A percentile compares a stretch with the other conserved stretches of the same genome.
These are phyloP conservation scores for Elegia similella DNA, from an alignment of 2,888 invertebrate species.

Conservation along the genomic window DNA sequence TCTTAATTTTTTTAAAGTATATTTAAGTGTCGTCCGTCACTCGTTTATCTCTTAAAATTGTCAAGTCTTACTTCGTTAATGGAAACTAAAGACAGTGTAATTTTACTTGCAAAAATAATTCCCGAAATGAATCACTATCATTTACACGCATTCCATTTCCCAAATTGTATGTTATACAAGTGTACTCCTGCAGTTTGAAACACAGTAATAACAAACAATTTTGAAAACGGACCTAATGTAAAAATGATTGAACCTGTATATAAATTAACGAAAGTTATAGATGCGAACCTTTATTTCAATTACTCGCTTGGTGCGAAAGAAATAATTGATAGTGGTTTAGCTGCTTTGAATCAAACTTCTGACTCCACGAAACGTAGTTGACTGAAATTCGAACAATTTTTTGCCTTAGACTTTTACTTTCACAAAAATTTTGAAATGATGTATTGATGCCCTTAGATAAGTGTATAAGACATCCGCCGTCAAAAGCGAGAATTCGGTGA, in stretches of 20 bases:
- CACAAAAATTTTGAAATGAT: too few relatives aligned
- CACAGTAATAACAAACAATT: slow-evolving; percentile 5
- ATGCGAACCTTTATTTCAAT: not conserved
- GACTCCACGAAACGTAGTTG: too few relatives aligned
- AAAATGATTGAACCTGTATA: slow-evolving; percentile 7
- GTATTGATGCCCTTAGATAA: too few relatives aligned
- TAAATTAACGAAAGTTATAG: not conserved
- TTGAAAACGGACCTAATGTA: slow-evolving; percentile 12
- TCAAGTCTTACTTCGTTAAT: not conserved
- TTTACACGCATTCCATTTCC: slow-evolving; percentile 1
- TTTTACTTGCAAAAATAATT: not conserved
- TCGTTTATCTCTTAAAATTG: not conserved
- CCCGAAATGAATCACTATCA: slow-evolving; percentile 8
- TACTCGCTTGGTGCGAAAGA: too few relatives aligned
- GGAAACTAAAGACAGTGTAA: slow-evolving; percentile 6
- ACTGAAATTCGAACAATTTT: too few relatives aligned
- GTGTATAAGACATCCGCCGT: too few relatives aligned
- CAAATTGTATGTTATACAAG: slow-evolving; percentile 2
- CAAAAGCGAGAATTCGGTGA: too few relatives aligned
- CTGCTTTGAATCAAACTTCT: too few relatives aligned
- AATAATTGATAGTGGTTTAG: too few relatives aligned
- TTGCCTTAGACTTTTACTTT: too few relatives aligned
- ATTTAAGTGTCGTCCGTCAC: too few relatives aligned
- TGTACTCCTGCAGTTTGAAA: not conserved
- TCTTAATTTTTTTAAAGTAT: too few relatives aligned